Evolutionary conservation across 1,140 invertebrate species (phyloP), one percentile per base, ranked within the genome.

Genomic region (Copidosoma floridanum): DNA sequence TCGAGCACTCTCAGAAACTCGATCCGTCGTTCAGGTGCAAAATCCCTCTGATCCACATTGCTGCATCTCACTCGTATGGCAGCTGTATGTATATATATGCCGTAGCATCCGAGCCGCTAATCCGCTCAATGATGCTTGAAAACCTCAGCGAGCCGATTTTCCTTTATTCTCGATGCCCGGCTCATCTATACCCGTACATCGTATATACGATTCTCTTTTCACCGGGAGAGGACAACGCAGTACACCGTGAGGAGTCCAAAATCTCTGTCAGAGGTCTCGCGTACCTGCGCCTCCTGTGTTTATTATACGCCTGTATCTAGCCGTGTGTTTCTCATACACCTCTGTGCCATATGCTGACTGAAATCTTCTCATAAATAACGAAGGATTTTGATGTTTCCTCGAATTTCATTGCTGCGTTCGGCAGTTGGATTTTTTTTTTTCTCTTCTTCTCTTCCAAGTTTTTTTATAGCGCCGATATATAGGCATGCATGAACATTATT

Each of bases 91-190:
- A 32, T 32, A 12, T 32, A 32, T 32, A 32, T 32, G 12, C 6
- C 29, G 6, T 12, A 8, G 29, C 12, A 10, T 6, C 7, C 18
- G 40, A 6, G 18, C 7, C 40, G 53, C 61, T 63, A 63, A 63
- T 63, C 61, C 56, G 61, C 61, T 63, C 61, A 63, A 63, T 63
- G 55, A 63, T 58, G 48, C 61, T 57, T 57, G 48, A 58, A 57
- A 53, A 63, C 55, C 61, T 63, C 44, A 21, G 51, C 21, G 24
- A 26, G 52, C 51, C 38, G 52, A 46, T 53, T 52, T 53, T 51
- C 32, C 18, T 16, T 29, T 18, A n/a, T n/a, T n/a, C n/a, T n/a
- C n/a, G n/a, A n/a, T n/a, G n/a, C n/a, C n/a, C n/a, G n/a, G n/a
- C n/a, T n/a, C n/a, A n/a, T n/a, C n/a, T n/a, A n/a, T n/a, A n/a